phyloP scores from a whole-genome alignment of 1,140 invertebrate species.

The Leptopilina clavipes region DNA sequence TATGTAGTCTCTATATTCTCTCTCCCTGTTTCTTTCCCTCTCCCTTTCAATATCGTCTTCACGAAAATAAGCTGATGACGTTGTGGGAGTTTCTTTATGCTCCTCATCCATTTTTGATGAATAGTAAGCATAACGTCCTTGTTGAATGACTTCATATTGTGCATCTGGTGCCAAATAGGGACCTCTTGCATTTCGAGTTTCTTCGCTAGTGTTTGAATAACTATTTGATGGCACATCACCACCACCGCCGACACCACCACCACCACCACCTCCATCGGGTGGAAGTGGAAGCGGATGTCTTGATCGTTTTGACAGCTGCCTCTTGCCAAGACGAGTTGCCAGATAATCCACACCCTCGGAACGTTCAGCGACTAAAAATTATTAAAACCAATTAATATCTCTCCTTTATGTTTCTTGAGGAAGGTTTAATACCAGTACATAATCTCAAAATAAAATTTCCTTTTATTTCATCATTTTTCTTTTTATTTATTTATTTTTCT shows the following conservation, averaged over 20 bases:
- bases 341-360: constrained; percentile 76
- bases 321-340: constrained; percentile 73
- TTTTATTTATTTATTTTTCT: no score
- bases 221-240: constrained; percentile 60
- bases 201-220: constrained; percentile 64
- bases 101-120: constrained; percentile 64
- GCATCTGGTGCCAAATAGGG: constrained; percentile 78
- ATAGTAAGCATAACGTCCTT: constrained; percentile 66
- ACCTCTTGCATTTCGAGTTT: constrained; percentile 60
- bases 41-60: constrained; percentile 44
- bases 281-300: constrained; percentile 77
- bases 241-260: not conserved
- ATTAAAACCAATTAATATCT: not conserved
- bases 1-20: constrained; percentile 61
- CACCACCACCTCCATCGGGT: constrained; percentile 45
- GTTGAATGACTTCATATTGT: constrained; percentile 79
- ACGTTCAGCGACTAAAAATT: constrained; percentile 52
- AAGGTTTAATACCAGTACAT: no score
- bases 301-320: constrained; percentile 77
- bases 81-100: constrained; percentile 54
- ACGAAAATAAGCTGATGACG: constrained; percentile 53
- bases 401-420: not conserved
- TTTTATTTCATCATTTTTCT: no score
- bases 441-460: no score
- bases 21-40: constrained; percentile 57